These are phyloP conservation scores for Cyclophora punctaria DNA, from an alignment of 2,888 invertebrate genomes.

Conservation along the genomic window DNA sequence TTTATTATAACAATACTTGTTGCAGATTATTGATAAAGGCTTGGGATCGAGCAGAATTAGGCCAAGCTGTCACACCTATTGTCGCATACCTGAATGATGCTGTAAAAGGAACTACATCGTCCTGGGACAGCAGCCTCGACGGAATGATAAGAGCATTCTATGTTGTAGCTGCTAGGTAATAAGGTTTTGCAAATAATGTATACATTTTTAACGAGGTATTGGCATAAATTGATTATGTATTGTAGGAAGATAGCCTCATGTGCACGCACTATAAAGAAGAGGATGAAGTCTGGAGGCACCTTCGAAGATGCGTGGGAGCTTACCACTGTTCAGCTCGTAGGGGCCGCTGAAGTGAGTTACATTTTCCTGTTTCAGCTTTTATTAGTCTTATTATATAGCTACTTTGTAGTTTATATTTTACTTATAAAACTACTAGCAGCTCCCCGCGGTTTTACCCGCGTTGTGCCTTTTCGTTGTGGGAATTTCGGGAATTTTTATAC, in stretches of 20 bases:
- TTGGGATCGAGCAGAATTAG: constrained; percentile 79
- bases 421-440: too few species aligned
- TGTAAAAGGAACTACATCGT: constrained; percentile 16
- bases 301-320: constrained; percentile 89
- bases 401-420: too few species aligned
- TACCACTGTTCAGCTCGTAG: constrained; percentile 85
- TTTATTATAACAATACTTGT: too few species aligned
- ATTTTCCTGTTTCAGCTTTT: too few species aligned
- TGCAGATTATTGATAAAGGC: constrained; percentile 83
- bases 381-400: too few species aligned
- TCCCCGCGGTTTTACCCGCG: too few species aligned
- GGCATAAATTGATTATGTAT: too few species aligned
- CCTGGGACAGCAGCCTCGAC: constrained; percentile 55
- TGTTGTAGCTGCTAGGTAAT: constrained; percentile 77
- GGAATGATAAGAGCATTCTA: constrained; percentile 75
- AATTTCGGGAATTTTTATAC: too few species aligned
- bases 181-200: too few species aligned
- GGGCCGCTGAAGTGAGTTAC: constrained; percentile 82
- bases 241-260: constrained; percentile 80
- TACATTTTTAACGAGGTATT: too few species aligned
- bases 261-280: constrained; percentile 77
- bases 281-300: constrained; percentile 75
- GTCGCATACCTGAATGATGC: constrained; percentile 76
- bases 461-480: too few species aligned
- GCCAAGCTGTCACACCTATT: constrained; percentile 78